Evolutionary conservation across 1,140 invertebrate species (phyloP), one percentile per base, ranked within the genome.

Genomic region (Heliconius eleuchia): DNA sequence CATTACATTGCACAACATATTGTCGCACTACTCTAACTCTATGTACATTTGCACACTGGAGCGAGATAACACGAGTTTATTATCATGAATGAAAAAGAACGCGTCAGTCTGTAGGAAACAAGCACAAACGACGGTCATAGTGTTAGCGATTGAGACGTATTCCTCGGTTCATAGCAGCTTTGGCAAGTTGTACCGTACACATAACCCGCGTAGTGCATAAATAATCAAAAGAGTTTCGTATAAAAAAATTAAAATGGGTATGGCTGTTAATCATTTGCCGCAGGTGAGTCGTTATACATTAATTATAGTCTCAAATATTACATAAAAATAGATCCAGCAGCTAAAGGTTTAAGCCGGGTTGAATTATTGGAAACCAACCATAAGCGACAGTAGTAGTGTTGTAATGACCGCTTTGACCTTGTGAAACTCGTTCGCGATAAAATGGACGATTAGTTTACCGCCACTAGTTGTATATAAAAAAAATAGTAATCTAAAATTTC

Each of bases 371-470:
- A 93, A 93, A 94, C 91, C 89, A 92, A 93, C 89, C 88, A 84
- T 83, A 84, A 81, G 77, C 83, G 81, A 85, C 78, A 82, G 87
- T 88, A 88, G 87, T 88, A 86, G 85, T 91, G 91, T 93, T 91
- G 91, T 91, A 93, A 92, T 94, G 93, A 93, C 93, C 93, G 93
- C 89, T 93, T 94, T 93, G 92, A 94, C 93, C 93, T 94, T 94
- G 92, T 93, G 88, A 87, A 94, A 94, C 92, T 93, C 85, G 91
- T 89, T 90, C 86, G 86, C 91, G 90, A 92, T 92, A 92, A 86
- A 85, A 91, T 90, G 85, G 86, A 89, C 86, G 82, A 81, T 85
- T 89, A 86, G 86, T 85, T 88, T 85, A 85, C 84, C 80, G 80
- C 77, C 83, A 86, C 76, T 84, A 83, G 82, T 81, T 78, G 50